These are phyloP conservation scores for Henicopernis longicauda DNA, from an alignment of 2,113 vertebrate genomes.

Conservation along the genomic window DNA sequence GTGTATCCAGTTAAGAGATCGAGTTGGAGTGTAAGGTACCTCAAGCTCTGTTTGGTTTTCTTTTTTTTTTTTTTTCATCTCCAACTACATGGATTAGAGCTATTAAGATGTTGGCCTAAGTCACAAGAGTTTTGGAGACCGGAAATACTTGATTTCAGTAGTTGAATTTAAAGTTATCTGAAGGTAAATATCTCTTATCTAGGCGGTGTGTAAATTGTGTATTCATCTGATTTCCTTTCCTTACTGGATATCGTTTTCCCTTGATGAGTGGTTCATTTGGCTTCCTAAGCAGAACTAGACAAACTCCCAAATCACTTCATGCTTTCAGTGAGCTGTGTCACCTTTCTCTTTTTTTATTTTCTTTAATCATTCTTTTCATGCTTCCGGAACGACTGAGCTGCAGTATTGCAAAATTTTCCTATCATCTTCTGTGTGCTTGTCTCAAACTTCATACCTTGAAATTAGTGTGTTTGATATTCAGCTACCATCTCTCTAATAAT, in stretches of 20 bases:
- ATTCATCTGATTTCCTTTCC: slow-evolving; percentile 37
- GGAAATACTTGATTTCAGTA: slow-evolving; percentile 58
- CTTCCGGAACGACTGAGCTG: not conserved
- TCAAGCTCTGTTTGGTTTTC: slow-evolving; percentile 27
- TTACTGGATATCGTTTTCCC: not conserved
- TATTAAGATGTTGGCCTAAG: slow-evolving; percentile 47
- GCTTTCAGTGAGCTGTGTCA: slow-evolving; percentile 7
- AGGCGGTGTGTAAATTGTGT: not conserved
- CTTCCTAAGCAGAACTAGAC: slow-evolving; percentile 43
- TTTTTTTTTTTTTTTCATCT: not conserved
- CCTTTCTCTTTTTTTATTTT: slow-evolving; percentile 4
- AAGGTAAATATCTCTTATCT: slow-evolving; percentile 62
- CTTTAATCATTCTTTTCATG: slow-evolving; percentile 8
- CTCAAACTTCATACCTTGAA: not conserved
- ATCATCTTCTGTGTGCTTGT: not conserved
- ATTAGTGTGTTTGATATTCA: not conserved
- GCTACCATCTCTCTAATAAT: not conserved
- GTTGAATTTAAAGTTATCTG: slow-evolving; percentile 48
- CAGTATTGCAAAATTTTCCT: not conserved
- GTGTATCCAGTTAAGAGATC: not conserved
- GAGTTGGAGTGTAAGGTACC: not conserved
- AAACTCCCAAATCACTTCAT: slow-evolving; percentile 35
- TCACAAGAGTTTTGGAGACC: slow-evolving; percentile 33
- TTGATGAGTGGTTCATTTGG: not conserved
- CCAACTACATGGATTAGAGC: not conserved